Percentiles rank a stretch among this genome's conserved stretches.
These are phyloP conservation scores for Hirtodrosophila confusa DNA, from an alignment of 2,888 invertebrate species.

Conservation along the genomic window DNA sequence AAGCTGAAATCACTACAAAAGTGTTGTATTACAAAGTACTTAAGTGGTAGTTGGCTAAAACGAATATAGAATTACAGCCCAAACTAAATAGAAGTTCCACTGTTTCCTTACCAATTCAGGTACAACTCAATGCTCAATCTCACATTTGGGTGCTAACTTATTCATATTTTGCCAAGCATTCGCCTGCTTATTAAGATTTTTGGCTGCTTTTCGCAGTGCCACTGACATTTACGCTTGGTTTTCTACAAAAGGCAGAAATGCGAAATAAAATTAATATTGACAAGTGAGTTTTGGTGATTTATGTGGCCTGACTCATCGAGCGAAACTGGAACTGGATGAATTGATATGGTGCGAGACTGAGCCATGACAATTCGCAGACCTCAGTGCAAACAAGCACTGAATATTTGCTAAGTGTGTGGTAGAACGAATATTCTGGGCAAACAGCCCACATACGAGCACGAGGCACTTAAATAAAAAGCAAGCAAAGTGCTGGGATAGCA, in stretches of 20 bases:
- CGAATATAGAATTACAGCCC: neutral
- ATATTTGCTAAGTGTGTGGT: slow-evolving; percentile 50
- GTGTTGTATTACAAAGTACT: neutral
- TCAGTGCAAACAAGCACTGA: slow-evolving; percentile 61
- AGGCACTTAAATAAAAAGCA: slow-evolving; percentile 64
- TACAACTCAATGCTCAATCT: no score
- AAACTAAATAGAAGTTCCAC: no score
- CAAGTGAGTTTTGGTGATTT: slow-evolving; percentile 70
- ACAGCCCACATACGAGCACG: slow-evolving; percentile 50
- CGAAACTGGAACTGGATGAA: slow-evolving; percentile 41
- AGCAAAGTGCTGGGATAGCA: slow-evolving; percentile 33
- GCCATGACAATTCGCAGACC: slow-evolving; percentile 66
- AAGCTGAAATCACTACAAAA: neutral
- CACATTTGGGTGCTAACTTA: neutral
- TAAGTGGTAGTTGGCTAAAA: slow-evolving; percentile 3
- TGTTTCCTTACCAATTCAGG: no score
- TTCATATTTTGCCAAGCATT: neutral
- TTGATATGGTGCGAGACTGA: slow-evolving; percentile 36
- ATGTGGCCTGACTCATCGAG: slow-evolving; percentile 68
- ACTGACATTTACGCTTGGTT: slow-evolving; percentile 47
- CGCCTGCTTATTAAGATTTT: neutral
- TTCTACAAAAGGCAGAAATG: slow-evolving; percentile 35
- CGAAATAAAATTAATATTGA: slow-evolving; percentile 75
- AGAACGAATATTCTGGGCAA: slow-evolving; percentile 32
- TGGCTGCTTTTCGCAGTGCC: slow-evolving; percentile 18